Base-by-base conservation (phyloP, 1,140 invertebrate species). In the Geopemphigus sp. region DNA sequence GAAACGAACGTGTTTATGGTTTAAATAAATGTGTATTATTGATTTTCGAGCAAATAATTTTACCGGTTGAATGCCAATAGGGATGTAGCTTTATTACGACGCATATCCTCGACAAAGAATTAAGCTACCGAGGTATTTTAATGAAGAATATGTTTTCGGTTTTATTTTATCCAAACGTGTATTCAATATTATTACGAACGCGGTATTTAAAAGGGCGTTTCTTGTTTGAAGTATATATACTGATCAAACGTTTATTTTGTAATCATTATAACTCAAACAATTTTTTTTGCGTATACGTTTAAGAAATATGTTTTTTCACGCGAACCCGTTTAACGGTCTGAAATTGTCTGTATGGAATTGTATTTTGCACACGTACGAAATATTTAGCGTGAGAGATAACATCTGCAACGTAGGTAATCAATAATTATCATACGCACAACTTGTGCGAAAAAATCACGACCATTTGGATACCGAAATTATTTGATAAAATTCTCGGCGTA, bases 241-340 rank as follows among this genome's bases (percentile, higher is more conserved):
- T 39, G 12, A 39, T 22, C 19, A 11, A 22, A 66, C 32, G n/a
- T 45, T n/a, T 17, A 22, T 66, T 66, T 66, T 24, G n/a, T 29
- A 39, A 66, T 39, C 32, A 39, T 66, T 64, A 39, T n/a, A 45
- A 22, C 11, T 14, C 19, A 66, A 39, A 45, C 39, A 39, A 64
- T 32, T n/a, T 8, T 19, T 64, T 32, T 32, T 32, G 17, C n/a
- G 17, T 64, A 64, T 64, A 64, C 63, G 39, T 39, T 66, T 39
- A 66, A 66, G 14, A 22, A 11, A 66, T 66, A n/a, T 39, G 39
- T 22, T 66, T 66, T 39, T 66, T 66, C 63, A 39, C 32, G 63
- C 63, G 32, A 22, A 66, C 63, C n/a, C 63, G 14, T 66, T 66
- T 66, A 66, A 66, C 39, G 63, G n/a, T 39, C 63, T 66, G 32